Conservation (phyloP, 2,113 vertebrate genomes). For the Opisthocomus hoazin region DNA sequence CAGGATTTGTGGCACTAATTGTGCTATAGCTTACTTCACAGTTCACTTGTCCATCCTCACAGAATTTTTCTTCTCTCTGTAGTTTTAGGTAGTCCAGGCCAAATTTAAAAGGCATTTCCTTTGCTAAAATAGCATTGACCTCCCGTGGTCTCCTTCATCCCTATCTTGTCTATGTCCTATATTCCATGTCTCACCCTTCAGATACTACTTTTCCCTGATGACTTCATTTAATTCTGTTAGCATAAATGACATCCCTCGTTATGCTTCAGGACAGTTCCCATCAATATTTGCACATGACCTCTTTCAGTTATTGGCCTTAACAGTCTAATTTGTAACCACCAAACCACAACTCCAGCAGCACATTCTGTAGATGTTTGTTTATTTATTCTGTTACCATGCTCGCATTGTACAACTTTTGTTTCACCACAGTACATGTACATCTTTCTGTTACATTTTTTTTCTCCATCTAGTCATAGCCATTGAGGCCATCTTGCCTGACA, state of each 20-base stretch:
- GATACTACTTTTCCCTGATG: not conserved
- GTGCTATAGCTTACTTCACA: not conserved
- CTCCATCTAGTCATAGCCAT: not conserved
- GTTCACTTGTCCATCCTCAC: not conserved
- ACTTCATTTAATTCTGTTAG: not conserved
- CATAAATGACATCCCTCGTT: not conserved
- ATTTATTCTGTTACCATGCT: not conserved
- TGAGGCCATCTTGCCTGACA: not conserved
- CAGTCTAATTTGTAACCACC: not conserved
- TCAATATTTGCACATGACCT: not conserved
- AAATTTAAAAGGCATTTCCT: not conserved
- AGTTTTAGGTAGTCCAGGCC: not conserved
- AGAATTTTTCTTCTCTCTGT: not conserved
- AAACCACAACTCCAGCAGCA: not conserved
- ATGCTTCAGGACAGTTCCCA: not conserved
- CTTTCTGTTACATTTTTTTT: not conserved
- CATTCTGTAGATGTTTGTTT: not conserved
- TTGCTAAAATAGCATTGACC: not conserved
- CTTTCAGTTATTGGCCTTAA: not conserved
- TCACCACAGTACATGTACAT: not conserved
- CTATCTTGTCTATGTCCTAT: not conserved
- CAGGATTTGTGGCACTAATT: not conserved
- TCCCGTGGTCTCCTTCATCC: fast-evolving
- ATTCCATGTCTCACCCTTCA: not conserved
- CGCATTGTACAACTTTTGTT: not conserved